Conservation (phyloP, 2,113 vertebrate species). For the Microtus pennsylvanicus region DNA sequence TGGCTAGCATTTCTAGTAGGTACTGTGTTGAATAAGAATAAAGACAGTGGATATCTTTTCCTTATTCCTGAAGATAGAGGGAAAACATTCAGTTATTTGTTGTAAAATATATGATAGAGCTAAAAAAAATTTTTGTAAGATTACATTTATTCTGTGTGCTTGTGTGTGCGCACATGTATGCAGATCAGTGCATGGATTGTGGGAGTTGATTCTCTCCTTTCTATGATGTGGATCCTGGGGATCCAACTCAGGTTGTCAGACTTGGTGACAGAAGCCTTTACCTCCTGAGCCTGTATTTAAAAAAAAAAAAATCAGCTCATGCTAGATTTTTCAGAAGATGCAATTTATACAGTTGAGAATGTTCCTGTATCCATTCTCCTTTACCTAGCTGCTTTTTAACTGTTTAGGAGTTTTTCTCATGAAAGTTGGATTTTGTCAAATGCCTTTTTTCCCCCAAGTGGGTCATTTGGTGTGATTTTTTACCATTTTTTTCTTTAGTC, state of each 20-base stretch:
- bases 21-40: neutral
- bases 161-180: neutral
- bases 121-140: neutral
- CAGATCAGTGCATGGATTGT: neutral
- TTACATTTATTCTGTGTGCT: neutral
- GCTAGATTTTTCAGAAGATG: neutral
- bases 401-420: neutral
- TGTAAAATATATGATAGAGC: neutral
- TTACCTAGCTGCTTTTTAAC: neutral
- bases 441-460: neutral
- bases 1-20: neutral
- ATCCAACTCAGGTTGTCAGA: neutral
- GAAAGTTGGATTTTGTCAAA: slow-evolving; percentile 4
- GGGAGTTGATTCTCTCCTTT: neutral
- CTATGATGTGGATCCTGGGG: neutral
- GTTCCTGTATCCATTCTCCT: neutral
- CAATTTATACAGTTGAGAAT: neutral
- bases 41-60: neutral
- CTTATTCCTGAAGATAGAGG: neutral
- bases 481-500: neutral
- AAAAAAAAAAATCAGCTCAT: neutral
- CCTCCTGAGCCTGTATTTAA: neutral
- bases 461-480: neutral
- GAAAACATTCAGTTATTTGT: neutral
- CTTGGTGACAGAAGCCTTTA: neutral